These are phyloP conservation scores for Clarias pachynema DNA, from an alignment of 2,797 vertebrate species.

Conservation along the genomic window DNA sequence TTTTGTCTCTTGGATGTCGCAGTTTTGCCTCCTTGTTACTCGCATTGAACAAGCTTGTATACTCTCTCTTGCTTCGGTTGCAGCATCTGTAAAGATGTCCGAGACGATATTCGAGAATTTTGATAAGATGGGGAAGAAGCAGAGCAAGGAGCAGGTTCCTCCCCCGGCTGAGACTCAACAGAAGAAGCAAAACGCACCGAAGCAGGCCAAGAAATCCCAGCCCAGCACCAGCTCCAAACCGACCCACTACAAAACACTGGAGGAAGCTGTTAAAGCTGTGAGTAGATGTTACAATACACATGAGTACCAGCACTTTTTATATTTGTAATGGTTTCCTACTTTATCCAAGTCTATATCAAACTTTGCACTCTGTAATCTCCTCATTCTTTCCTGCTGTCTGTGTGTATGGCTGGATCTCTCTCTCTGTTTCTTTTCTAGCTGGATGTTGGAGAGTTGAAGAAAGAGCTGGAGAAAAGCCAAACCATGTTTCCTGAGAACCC, in stretches of 20 bases:
- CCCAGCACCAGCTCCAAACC: conserved; percentile 56
- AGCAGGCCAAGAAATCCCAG: conserved; percentile 71
- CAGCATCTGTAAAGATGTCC: conserved; percentile 79
- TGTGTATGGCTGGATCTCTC: neutral
- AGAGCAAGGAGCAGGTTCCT: conserved; percentile 95
- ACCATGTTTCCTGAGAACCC: conserved; percentile 89
- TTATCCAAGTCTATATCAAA: neutral
- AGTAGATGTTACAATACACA: neutral
- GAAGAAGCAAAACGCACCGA: conserved; percentile 71
- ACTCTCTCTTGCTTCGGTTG: neutral
- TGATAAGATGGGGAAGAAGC: conserved; percentile 83
- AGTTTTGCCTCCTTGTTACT: neutral
- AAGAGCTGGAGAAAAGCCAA: conserved; percentile 87
- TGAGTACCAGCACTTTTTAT: neutral
- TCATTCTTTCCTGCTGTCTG: neutral
- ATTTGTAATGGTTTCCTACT: neutral
- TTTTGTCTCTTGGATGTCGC: neutral
- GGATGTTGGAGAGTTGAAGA: conserved; percentile 84
- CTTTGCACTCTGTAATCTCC: too few relatives aligned
- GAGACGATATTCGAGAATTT: conserved; percentile 84
- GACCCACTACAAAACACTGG: conserved; percentile 75
- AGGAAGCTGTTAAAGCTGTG: conserved; percentile 88
- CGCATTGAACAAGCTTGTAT: neutral
- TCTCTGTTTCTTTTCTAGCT: conserved; percentile 67
- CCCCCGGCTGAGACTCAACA: conserved; percentile 73